These are phyloP conservation scores for Acromyrmex echinatior DNA, from an alignment of 1,140 invertebrate species.

Conservation along the genomic window DNA sequence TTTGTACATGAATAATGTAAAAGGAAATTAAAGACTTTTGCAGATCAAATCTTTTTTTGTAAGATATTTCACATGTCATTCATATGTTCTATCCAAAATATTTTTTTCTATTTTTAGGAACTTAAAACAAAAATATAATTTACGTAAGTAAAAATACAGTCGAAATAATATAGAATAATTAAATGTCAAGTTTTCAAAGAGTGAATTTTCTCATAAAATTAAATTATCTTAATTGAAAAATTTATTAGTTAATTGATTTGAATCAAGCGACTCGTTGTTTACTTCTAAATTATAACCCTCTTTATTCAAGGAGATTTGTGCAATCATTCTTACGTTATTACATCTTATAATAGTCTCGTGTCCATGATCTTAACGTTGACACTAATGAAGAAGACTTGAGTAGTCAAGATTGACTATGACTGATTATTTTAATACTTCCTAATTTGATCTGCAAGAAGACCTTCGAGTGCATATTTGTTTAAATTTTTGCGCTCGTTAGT, in stretches of 20 bases:
- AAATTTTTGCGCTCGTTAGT: constrained; percentile 33
- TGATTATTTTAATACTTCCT: constrained; percentile 26
- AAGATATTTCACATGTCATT: not conserved
- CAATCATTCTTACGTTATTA: not conserved
- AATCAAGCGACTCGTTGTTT: not conserved
- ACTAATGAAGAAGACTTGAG: constrained; percentile 40
- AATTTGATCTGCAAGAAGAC: constrained; percentile 32
- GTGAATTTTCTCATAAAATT: not conserved
- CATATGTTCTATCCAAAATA: not conserved
- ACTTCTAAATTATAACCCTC: not conserved
- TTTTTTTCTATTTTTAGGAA: not conserved
- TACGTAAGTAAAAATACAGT: not conserved
- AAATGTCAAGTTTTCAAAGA: not conserved
- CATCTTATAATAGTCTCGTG: constrained; percentile 6
- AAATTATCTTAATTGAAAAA: not conserved
- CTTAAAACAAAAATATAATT: not conserved
- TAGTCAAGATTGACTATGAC: constrained; percentile 33
- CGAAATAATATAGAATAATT: not conserved
- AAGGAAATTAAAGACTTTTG: not conserved
- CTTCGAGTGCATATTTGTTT: constrained; percentile 37
- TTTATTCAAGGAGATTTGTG: not conserved
- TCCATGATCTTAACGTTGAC: constrained; percentile 43
- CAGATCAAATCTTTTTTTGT: not conserved
- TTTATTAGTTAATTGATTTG: constrained; percentile 4
- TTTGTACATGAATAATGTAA: constrained; percentile 13